phyloP scores from a whole-genome alignment of 2,888 invertebrate genomes.

The Drosophila rubida region DNA sequence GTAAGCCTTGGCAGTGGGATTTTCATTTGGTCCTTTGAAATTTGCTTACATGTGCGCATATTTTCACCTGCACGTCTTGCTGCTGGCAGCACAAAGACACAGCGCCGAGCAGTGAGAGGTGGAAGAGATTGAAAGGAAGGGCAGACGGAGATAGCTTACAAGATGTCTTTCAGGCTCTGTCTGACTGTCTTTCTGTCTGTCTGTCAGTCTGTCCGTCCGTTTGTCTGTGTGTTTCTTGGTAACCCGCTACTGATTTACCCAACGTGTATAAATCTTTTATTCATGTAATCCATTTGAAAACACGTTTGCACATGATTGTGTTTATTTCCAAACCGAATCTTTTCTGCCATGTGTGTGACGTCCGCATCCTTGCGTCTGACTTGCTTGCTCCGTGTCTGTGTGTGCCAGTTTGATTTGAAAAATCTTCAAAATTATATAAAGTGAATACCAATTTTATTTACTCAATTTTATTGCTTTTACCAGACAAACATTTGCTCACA shows the following conservation, averaged over 20 bases:
- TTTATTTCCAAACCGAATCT: constrained; percentile 74
- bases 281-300: constrained; percentile 81
- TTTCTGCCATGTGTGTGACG: constrained; percentile 24
- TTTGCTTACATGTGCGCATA: constrained; percentile 79
- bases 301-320: constrained; percentile 81
- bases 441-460: constrained; percentile 79
- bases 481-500: constrained; percentile 53
- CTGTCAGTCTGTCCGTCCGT: constrained; percentile 31
- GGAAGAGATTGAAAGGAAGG: no score
- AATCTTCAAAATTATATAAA: constrained; percentile 81
- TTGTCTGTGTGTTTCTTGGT: constrained; percentile 52
- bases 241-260: constrained; percentile 80
- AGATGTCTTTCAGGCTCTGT: constrained; percentile 33
- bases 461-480: constrained; percentile 66
- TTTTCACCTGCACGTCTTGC: constrained; percentile 68
- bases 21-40: constrained; percentile 56
- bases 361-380: background rate
- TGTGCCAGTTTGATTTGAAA: constrained; percentile 69
- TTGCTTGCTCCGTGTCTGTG: background rate
- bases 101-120: background rate
- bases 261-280: constrained; percentile 80
- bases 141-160: constrained; percentile 5
- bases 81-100: constrained; percentile 10
- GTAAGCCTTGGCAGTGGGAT: constrained; percentile 32
- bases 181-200: constrained; percentile 23